Percentiles rank a stretch among this genome's conserved stretches.
Evolutionary conservation across 1,140 invertebrate species (phyloP).

Genomic region (Micrasema minimum): DNA sequence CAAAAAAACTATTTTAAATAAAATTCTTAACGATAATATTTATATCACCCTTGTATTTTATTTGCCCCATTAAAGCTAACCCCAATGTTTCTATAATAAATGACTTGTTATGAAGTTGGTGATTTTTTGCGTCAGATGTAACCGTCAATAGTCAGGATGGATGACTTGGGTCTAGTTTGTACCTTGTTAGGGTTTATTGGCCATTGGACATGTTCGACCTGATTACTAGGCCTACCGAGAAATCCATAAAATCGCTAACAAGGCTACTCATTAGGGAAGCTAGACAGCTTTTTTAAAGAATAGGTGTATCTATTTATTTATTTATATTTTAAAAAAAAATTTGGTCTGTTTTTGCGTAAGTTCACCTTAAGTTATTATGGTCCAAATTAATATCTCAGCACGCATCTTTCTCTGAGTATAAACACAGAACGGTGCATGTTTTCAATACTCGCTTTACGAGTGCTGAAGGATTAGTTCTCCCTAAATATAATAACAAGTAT

Average conservation of each 20-base stretch:
- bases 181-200: conserved; percentile 51
- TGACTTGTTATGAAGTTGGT: too few relatives aligned
- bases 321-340: neutral
- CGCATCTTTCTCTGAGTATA: neutral
- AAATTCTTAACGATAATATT: too few relatives aligned
- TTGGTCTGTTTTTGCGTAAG: neutral
- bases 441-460: neutral
- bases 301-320: neutral
- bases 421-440: neutral
- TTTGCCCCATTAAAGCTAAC: too few relatives aligned
- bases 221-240: conserved; percentile 37
- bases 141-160: too few relatives aligned
- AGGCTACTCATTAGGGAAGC: conserved; percentile 46
- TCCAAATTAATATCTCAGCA: neutral
- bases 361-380: neutral
- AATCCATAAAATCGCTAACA: conserved; percentile 53
- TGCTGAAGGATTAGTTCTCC: too few relatives aligned
- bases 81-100: too few relatives aligned
- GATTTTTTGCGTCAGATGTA: too few relatives aligned
- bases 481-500: too few relatives aligned
- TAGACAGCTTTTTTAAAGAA: neutral
- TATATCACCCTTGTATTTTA: too few relatives aligned
- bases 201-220: conserved; percentile 30
- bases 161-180: conserved; percentile 47
- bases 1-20: too few relatives aligned